Conservation (phyloP, 2,113 vertebrate species). For the Oryzias celebensis region DNA sequence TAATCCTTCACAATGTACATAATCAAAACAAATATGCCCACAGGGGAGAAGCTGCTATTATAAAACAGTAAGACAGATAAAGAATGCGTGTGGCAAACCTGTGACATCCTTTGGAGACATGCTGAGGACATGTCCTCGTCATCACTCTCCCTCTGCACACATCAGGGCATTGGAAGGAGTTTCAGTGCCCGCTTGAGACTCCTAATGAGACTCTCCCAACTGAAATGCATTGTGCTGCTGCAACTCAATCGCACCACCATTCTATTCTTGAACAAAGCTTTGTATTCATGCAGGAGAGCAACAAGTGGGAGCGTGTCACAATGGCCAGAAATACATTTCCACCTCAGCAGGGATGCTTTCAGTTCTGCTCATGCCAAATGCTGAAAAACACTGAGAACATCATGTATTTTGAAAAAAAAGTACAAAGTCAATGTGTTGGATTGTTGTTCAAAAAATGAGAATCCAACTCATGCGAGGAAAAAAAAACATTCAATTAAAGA, state of each 20-base stretch:
- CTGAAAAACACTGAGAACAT: conserved; percentile 10
- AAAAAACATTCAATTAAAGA: conserved; percentile 1
- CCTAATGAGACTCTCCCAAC: conserved; percentile 27
- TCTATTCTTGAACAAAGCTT: conserved; percentile 24
- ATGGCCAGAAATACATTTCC: conserved; percentile 33
- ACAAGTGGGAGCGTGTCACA: conserved; percentile 46
- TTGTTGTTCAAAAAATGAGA: neutral
- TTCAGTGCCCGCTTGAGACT: conserved; percentile 23
- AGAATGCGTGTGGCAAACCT: conserved; percentile 35
- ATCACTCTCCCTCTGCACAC: neutral
- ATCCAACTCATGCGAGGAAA: neutral
- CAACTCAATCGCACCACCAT: conserved; percentile 16
- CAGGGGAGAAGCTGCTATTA: conserved; percentile 26
- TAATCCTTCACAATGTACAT: conserved; percentile 71
- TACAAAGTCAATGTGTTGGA: neutral
- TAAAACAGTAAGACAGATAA: conserved; percentile 43
- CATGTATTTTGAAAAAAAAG: neutral
- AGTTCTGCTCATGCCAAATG: conserved; percentile 15
- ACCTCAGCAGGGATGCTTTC: conserved; percentile 4
- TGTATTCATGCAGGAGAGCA: conserved; percentile 24
- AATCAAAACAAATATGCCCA: conserved; percentile 64
- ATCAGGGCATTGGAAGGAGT: conserved; percentile 3
- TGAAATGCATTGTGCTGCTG: conserved; percentile 21
- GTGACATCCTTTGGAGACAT: conserved; percentile 38
- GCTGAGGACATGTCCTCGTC: conserved; percentile 46